Evolutionary conservation across 2,797 vertebrate species (phyloP), one percentile per base, ranked within the genome.

Genomic region (Notamacropus eugenii): DNA sequence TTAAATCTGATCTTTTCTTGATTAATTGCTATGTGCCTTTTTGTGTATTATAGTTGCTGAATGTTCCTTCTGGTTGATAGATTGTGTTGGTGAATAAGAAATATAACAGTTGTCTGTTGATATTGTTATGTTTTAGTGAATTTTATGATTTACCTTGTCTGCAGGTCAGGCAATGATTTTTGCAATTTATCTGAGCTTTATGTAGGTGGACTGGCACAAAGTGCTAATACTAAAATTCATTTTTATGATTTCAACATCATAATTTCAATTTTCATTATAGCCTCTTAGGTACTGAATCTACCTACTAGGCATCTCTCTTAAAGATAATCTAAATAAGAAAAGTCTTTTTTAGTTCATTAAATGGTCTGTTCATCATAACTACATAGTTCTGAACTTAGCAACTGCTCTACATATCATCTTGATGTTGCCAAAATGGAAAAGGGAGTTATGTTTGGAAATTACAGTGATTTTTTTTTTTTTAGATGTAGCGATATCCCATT

Each of bases 91-190:
- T 97, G 93, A 94, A 96, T 98, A 92, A 97, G 95, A 91, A 95
- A 95, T 95, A 96, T 92, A 94, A 95, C 95, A 54, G 93, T 97
- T 93, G 90, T 97, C 94, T 92, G 97, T 97, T 92, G 93, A 92
- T 52, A 0, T 92, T 96, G 40, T 97, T 97, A 87, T 96, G 22
- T 95, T 97, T 98, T 97, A 96, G 92, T 96, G 97, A 95, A 95
- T 94, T 93, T 96, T 94, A 46, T 24, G 93, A 97, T 97, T 46
- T 95, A 55, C 98, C 98, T 96, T 97, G 97, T 98, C 98, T 98
- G 98, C 98, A 98, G 98, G 98, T 96, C 98, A 97, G 98, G 98
- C 97, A 97, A 74, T 96, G 94, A 91, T 94, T 97, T 94, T 98
- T 97, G 97, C 97, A 98, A 97, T 94, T 98, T 97, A 96, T 96